A percentile compares a stretch with the other conserved stretches of the same genome.
Conservation (phyloP, 2,797 vertebrate species). For the Pogonophryne albipinna region DNA sequence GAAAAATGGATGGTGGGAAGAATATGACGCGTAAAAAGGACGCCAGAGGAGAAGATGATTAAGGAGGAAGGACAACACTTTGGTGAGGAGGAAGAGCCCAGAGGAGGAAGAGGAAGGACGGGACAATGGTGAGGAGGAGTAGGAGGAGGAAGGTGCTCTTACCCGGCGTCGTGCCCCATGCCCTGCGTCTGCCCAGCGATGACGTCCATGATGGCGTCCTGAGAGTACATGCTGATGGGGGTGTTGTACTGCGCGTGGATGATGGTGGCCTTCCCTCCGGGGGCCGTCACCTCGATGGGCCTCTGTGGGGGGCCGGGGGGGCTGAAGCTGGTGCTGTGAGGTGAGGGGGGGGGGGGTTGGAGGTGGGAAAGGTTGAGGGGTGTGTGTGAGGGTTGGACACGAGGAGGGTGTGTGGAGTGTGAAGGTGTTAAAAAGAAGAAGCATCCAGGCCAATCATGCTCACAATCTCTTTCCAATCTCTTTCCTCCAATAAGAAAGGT, state of each 20-base stretch:
- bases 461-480: too few species aligned
- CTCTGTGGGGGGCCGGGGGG: conserved; percentile 98
- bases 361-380: conserved; percentile 33
- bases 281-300: conserved; percentile 98
- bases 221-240: conserved; percentile 99
- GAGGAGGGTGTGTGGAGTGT: background rate
- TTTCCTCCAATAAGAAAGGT: too few species aligned
- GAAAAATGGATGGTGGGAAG: too few species aligned
- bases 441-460: too few species aligned
- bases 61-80: too few species aligned
- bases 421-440: too few species aligned
- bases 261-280: conserved; percentile 95
- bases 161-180: conserved; percentile 89
- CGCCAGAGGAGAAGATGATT: too few species aligned
- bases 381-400: conserved; percentile 10
- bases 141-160: too few species aligned
- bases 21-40: too few species aligned
- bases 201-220: conserved; percentile 99
- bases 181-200: conserved; percentile 98
- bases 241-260: conserved; percentile 99
- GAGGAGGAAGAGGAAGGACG: too few species aligned
- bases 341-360: conserved; percentile 14
- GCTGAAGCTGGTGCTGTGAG: conserved; percentile 93
- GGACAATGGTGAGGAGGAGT: too few species aligned
- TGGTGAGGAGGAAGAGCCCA: too few species aligned